These are phyloP conservation scores for Hyles lineata DNA, from an alignment of 2,888 invertebrate species.

Conservation along the genomic window DNA sequence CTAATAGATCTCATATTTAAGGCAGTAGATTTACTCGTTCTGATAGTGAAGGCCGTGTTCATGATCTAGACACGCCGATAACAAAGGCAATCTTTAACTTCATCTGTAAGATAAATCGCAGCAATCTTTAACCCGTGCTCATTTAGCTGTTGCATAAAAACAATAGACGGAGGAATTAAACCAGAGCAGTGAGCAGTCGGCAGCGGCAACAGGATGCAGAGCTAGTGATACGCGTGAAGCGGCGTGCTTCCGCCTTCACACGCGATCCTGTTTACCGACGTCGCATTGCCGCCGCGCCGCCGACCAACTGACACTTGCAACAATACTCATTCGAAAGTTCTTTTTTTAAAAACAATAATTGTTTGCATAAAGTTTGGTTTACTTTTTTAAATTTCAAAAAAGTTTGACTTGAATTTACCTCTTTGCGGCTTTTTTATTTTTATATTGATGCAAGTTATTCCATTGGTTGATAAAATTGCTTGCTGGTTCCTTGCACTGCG, in stretches of 20 bases:
- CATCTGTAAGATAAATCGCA: no score
- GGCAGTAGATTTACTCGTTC: no score
- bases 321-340: not conserved
- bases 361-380: no score
- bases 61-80: no score
- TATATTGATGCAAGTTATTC: not conserved
- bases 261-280: slow-evolving; percentile 45
- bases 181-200: not conserved
- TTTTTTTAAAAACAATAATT: not conserved
- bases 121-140: no score
- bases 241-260: slow-evolving; percentile 62
- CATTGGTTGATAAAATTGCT: not conserved
- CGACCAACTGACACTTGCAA: slow-evolving; percentile 24
- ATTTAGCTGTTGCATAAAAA: not conserved
- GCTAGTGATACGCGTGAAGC: slow-evolving; percentile 44
- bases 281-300: not conserved
- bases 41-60: no score
- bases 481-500: no score
- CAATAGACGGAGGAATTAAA: slow-evolving; percentile 20
- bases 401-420: not conserved
- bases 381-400: no score
- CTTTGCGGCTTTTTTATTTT: not conserved
- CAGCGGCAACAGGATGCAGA: slow-evolving; percentile 8
- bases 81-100: no score
- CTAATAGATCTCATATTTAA: no score